A percentile compares a stretch with the other conserved stretches of the same genome.
Conservation (phyloP, 1,140 invertebrate genomes). For the Drosophila sechellia region DNA sequence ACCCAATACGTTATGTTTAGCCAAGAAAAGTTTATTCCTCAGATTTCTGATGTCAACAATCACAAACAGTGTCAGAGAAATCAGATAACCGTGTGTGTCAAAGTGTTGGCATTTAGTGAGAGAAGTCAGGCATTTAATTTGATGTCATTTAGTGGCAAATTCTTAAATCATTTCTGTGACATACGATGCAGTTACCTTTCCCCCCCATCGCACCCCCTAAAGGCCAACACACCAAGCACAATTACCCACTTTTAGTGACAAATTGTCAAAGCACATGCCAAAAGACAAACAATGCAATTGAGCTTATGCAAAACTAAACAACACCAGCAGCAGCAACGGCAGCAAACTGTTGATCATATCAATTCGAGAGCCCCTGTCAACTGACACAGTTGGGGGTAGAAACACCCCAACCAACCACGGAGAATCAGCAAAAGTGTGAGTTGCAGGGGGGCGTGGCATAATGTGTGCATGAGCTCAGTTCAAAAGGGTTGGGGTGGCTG, state of each 20-base stretch:
- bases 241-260: conserved; percentile 62
- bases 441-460: conserved; percentile 22
- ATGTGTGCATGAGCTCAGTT: conserved; percentile 7
- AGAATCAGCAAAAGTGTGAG: conserved; percentile 53
- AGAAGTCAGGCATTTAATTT: conserved; percentile 71
- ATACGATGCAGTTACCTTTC: conserved; percentile 42
- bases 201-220: background rate
- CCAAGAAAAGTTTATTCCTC: too few species aligned
- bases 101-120: conserved; percentile 36
- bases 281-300: conserved; percentile 77
- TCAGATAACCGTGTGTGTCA: conserved; percentile 20
- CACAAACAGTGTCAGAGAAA: conserved; percentile 15
- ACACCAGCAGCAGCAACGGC: conserved; percentile 13
- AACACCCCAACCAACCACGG: conserved; percentile 8
- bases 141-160: conserved; percentile 67
- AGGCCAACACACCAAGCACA: conserved; percentile 19
- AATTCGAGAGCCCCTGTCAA: conserved; percentile 75
- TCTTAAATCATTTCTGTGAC: conserved; percentile 68
- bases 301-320: conserved; percentile 56
- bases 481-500: background rate
- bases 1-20: too few species aligned
- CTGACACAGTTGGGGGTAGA: conserved; percentile 63
- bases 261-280: conserved; percentile 76
- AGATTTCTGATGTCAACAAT: conserved; percentile 15
- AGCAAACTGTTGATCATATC: conserved; percentile 74